phyloP scores from a whole-genome alignment of 2,113 vertebrate species.

The Phodopus roborovskii region DNA sequence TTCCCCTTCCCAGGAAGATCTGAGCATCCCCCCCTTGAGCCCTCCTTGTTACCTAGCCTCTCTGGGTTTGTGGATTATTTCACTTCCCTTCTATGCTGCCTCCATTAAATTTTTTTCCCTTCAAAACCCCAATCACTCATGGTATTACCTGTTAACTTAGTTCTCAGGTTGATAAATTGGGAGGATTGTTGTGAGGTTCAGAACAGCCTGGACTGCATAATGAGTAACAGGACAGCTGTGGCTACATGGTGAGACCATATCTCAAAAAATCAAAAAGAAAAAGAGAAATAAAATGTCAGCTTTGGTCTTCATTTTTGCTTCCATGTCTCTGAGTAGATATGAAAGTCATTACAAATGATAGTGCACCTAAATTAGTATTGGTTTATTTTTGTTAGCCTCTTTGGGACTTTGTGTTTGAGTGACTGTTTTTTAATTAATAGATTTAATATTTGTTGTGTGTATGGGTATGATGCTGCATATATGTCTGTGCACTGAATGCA shows the following conservation, averaged over 20 bases:
- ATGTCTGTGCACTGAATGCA: not conserved
- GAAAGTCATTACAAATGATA: not conserved
- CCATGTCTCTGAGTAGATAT: constrained; percentile 6
- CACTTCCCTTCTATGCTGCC: not conserved
- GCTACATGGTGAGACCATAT: not conserved
- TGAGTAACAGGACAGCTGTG: not conserved
- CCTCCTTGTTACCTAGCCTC: not conserved
- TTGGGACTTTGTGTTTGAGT: not conserved
- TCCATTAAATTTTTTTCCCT: not conserved
- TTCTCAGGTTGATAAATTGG: not conserved
- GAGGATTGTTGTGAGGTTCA: not conserved
- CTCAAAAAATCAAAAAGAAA: not conserved
- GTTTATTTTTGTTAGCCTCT: not conserved
- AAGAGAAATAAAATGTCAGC: not conserved
- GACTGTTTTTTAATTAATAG: not conserved
- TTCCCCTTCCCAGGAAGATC: no score
- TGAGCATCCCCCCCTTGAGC: no score
- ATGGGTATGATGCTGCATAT: not conserved
- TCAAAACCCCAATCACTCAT: not conserved
- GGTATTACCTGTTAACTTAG: not conserved
- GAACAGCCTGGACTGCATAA: not conserved
- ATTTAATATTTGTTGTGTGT: not conserved
- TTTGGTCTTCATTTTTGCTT: constrained; percentile 1
- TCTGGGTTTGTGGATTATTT: not conserved
- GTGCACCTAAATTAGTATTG: not conserved